phyloP scores from a whole-genome alignment of 2,888 invertebrate species.

The Electrophaes corylata region DNA sequence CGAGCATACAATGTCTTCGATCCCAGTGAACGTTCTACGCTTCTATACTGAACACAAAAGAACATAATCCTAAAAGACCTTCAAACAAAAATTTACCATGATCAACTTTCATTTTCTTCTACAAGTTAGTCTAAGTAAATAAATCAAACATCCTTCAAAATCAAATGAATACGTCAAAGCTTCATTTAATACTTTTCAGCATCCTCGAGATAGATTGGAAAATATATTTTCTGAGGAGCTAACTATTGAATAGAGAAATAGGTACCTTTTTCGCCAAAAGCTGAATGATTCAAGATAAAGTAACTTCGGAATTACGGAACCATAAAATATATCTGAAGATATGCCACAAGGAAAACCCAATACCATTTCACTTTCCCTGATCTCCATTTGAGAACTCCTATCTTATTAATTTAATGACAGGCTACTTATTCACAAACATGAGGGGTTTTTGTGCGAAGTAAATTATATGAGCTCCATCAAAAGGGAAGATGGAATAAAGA shows the following conservation, averaged over 20 bases:
- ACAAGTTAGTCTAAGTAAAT: too few species aligned
- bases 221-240: neutral
- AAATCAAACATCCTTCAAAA: too few species aligned
- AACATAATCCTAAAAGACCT: too few species aligned
- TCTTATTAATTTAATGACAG: conserved; percentile 42
- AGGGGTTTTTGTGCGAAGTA: conserved; percentile 64
- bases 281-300: neutral
- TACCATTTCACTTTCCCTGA: conserved; percentile 21
- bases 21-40: too few species aligned
- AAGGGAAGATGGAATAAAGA: conserved; percentile 67
- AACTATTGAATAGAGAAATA: conserved; percentile 1
- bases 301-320: conserved; percentile 12
- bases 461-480: conserved; percentile 63
- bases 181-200: too few species aligned
- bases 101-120: too few species aligned
- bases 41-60: too few species aligned
- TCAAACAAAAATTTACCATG: too few species aligned
- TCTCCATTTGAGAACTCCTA: conserved; percentile 34
- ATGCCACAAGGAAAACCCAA: conserved; percentile 17
- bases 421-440: conserved; percentile 57
- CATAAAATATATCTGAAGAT: conserved; percentile 14
- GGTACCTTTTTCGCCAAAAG: neutral
- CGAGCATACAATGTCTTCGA: too few species aligned
- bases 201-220: too few species aligned
- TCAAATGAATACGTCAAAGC: too few species aligned